These are phyloP conservation scores for Clupea harengus DNA, from an alignment of 2,113 vertebrate genomes.

Conservation along the genomic window DNA sequence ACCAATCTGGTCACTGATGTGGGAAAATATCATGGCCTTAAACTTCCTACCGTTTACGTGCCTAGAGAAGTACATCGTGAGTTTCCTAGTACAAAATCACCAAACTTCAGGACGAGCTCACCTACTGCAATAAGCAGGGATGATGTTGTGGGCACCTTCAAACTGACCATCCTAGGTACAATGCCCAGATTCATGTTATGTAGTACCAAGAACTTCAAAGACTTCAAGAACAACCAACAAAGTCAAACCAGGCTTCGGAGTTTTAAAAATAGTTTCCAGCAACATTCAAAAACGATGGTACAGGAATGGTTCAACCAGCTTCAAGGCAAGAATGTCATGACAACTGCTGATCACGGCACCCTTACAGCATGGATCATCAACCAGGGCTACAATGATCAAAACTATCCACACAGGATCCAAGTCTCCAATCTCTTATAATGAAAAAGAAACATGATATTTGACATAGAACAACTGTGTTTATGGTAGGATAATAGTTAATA, in stretches of 20 bases:
- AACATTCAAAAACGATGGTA: background rate
- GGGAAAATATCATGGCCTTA: background rate
- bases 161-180: conserved; percentile 19
- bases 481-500: too few species aligned
- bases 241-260: background rate
- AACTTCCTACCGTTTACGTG: conserved; percentile 11
- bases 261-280: background rate
- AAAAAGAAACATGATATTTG: too few species aligned
- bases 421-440: background rate
- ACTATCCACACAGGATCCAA: background rate
- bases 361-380: background rate
- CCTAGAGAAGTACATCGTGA: background rate
- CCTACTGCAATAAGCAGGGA: background rate
- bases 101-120: background rate
- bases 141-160: conserved; percentile 23
- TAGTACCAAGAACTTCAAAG: background rate
- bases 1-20: background rate
- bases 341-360: background rate
- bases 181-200: background rate
- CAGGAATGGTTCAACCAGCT: background rate
- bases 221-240: background rate
- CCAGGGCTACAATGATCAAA: background rate
- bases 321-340: background rate
- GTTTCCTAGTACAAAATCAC: background rate
- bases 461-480: too few species aligned